Evolutionary conservation across 1,140 invertebrate species (phyloP), one percentile per base, ranked within the genome.

Genomic region (Gonioctena quinquepunctata): DNA sequence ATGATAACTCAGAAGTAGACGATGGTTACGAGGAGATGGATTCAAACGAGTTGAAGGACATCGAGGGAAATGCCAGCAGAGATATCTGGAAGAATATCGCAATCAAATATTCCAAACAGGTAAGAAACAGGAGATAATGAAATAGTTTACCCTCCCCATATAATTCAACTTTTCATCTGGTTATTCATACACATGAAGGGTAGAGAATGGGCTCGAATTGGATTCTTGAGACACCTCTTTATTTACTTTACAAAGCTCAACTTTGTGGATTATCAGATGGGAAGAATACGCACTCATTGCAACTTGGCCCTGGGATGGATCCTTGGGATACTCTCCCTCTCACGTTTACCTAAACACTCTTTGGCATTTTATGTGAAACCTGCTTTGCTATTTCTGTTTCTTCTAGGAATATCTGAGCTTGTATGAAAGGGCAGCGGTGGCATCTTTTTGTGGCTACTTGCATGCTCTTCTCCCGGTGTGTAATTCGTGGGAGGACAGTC

Each of bases 21-120:
- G 71, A 76, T 66, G 69, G 65, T 11, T 69, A 71, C 50, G 77
- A 77, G 57, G 76, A 75, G 26, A 74, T 75, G 68, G 66, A 75
- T 49, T 68, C 66, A 7, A 69, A 72, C 42, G 70, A 72, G 62
- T 22, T 77, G 22, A 72, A 79, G 69, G 86, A 90, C 54, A 87
- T 95, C 23, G 88, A 92, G 81, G 96, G 96, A 1, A 98, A 98
- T 85, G 89, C 90, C 1, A 90, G 92, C 67, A 87, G 96, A 81
- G 94, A 96, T 84, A 85, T 98, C 1, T 98, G 96, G 96, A 98
- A 97, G 86, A 88, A 75, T 91, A 91, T 79, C 92, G 94, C 69
- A 91, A 93, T 90, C 85, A 89, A 75, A 85, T 96, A 80, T 90
- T 88, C 92, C 78, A 79, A 78, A 52, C 79, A 85, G 70, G 77